These are phyloP conservation scores for Sinotaia quadrata DNA, from an alignment of 2,888 invertebrate species.

Conservation along the genomic window DNA sequence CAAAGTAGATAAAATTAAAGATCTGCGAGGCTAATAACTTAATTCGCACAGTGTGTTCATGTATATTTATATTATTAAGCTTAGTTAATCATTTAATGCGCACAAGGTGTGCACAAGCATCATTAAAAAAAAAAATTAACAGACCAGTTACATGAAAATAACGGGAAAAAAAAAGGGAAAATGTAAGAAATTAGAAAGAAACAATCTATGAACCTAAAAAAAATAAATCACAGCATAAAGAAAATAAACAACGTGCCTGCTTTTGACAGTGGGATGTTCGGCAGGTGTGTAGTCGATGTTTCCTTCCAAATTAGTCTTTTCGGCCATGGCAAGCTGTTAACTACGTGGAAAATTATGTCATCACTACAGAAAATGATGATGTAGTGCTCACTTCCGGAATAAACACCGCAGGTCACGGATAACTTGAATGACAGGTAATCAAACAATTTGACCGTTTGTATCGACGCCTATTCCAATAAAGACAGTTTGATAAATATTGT, in stretches of 20 bases:
- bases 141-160: too few relatives aligned
- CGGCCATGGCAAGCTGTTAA: slow-evolving; percentile 33
- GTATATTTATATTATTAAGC: too few relatives aligned
- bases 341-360: slow-evolving; percentile 29
- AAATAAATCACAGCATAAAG: background rate
- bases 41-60: too few relatives aligned
- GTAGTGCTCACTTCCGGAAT: slow-evolving; percentile 17
- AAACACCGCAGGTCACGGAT: slow-evolving; percentile 11
- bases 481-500: too few relatives aligned
- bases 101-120: too few relatives aligned
- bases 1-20: too few relatives aligned
- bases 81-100: too few relatives aligned
- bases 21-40: too few relatives aligned
- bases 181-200: background rate
- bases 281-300: slow-evolving; percentile 22
- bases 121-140: too few relatives aligned
- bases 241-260: slow-evolving; percentile 13
- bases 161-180: background rate
- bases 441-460: background rate
- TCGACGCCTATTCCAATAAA: background rate
- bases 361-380: background rate
- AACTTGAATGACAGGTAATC: slow-evolving; percentile 15
- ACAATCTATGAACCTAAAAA: too few relatives aligned
- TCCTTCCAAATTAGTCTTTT: slow-evolving; percentile 22
- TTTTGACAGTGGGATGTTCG: slow-evolving; percentile 18